Evolutionary conservation across 2,113 vertebrate genomes (phyloP).

Genomic region (Empidonax alnorum): DNA sequence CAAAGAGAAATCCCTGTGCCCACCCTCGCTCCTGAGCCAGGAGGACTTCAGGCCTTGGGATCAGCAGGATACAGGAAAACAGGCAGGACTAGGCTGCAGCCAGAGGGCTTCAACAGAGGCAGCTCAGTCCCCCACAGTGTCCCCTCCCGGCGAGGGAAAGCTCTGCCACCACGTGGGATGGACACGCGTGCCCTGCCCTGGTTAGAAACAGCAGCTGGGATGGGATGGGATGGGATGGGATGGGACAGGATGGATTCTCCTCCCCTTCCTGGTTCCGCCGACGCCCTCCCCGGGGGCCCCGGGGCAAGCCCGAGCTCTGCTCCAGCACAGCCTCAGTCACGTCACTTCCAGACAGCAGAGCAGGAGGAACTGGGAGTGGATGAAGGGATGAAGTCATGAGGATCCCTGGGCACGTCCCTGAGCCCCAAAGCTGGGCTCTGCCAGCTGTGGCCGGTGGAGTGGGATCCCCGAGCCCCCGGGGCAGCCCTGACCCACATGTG

Average conservation of each 20-base stretch:
- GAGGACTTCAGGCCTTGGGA: background rate
- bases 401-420: background rate
- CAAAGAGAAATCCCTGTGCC: background rate
- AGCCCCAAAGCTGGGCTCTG: background rate
- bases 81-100: background rate
- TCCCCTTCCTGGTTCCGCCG: background rate
- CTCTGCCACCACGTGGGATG: background rate
- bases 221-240: background rate
- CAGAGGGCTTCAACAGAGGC: background rate
- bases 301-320: background rate
- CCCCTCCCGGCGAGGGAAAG: background rate
- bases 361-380: background rate
- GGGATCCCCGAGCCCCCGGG: accelerated
- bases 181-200: background rate
- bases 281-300: background rate
- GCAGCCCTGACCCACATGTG: background rate
- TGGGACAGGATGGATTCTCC: background rate
- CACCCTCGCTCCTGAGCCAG: background rate
- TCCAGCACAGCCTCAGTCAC: background rate
- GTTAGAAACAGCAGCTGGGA: background rate
- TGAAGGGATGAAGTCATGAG: conserved; percentile 33
- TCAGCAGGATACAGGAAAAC: background rate
- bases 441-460: accelerated
- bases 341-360: background rate
- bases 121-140: background rate